These are phyloP conservation scores for Spizaetus ornatus DNA, from an alignment of 2,113 vertebrate genomes.

Conservation along the genomic window DNA sequence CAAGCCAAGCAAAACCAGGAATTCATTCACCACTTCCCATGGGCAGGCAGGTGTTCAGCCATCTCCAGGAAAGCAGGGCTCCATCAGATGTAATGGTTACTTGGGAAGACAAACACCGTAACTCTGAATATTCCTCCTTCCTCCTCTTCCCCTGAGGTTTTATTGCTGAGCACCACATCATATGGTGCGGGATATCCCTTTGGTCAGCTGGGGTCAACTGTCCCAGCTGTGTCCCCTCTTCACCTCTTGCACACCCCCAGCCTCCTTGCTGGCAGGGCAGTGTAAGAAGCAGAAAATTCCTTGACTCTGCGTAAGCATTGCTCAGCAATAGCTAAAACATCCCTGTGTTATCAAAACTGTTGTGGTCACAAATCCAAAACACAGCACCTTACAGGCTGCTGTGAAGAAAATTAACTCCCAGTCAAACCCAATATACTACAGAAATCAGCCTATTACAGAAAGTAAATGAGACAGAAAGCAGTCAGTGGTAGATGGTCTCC, in stretches of 20 bases:
- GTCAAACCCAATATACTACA: neutral
- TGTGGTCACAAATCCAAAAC: neutral
- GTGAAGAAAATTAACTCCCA: neutral
- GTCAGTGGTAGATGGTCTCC: neutral
- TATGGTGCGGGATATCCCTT: too few relatives aligned
- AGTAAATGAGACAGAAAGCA: neutral
- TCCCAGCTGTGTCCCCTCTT: too few relatives aligned
- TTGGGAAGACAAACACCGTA: too few relatives aligned
- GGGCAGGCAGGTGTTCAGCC: too few relatives aligned
- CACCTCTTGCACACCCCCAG: neutral
- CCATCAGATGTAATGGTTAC: too few relatives aligned
- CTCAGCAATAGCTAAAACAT: neutral
- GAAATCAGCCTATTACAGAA: neutral
- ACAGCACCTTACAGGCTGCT: neutral
- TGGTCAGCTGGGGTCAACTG: too few relatives aligned
- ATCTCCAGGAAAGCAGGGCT: too few relatives aligned
- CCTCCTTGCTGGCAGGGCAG: accelerated
- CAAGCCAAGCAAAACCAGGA: too few relatives aligned
- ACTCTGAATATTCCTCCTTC: too few relatives aligned
- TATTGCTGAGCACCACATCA: too few relatives aligned
- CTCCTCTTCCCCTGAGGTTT: too few relatives aligned
- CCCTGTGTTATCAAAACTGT: neutral
- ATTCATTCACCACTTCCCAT: too few relatives aligned
- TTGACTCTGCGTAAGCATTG: neutral
- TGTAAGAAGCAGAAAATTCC: neutral